phyloP scores from a whole-genome alignment of 2,797 vertebrate species.

The Eulemur rubriventer region DNA sequence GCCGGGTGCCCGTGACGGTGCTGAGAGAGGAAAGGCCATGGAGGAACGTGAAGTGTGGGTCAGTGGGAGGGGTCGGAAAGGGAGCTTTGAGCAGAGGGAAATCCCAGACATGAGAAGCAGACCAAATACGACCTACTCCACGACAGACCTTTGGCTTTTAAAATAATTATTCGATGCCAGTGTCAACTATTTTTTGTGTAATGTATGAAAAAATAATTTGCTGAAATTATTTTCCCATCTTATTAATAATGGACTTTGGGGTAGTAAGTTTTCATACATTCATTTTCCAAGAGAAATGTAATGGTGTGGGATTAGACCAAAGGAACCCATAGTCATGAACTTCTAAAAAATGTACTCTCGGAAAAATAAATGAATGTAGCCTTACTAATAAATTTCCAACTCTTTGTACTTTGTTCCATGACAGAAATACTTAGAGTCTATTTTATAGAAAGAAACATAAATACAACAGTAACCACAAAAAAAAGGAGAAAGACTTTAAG shows the following conservation, averaged over 20 bases:
- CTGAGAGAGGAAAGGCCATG: not conserved
- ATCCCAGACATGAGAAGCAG: not conserved
- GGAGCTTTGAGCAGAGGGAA: too few species aligned
- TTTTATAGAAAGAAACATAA: conserved; percentile 7
- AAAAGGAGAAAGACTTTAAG: not conserved
- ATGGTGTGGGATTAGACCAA: not conserved
- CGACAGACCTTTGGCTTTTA: not conserved
- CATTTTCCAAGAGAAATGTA: not conserved
- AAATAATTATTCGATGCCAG: not conserved
- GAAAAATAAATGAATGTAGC: not conserved
- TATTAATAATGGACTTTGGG: not conserved
- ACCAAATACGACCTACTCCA: not conserved
- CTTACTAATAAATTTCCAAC: not conserved
- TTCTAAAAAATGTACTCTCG: not conserved
- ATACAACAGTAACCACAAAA: not conserved
- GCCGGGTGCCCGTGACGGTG: fast-evolving
- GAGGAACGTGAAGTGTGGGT: fast-evolving
- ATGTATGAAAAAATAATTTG: not conserved
- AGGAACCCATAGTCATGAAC: not conserved
- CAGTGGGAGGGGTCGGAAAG: fast-evolving
- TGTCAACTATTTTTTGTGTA: not conserved
- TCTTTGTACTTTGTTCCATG: not conserved
- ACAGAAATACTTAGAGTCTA: not conserved
- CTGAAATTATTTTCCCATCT: not conserved
- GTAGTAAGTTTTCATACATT: not conserved